Evolutionary conservation across 2,797 vertebrate genomes (phyloP).

Genomic region (Pygocentrus nattereri): DNA sequence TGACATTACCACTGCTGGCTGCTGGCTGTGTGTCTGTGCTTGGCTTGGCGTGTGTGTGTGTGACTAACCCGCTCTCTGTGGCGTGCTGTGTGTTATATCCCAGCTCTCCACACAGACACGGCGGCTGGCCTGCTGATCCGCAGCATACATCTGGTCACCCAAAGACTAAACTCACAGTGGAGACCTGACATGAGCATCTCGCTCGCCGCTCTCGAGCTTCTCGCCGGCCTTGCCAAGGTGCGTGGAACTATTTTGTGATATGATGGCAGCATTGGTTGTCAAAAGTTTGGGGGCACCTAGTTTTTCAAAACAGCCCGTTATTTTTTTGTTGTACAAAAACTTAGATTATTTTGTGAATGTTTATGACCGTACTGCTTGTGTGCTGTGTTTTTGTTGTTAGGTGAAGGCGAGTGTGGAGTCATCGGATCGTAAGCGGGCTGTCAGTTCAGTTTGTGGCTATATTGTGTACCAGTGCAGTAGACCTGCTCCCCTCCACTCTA

Average conservation of each 20-base stretch:
- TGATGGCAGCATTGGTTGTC: neutral
- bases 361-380: neutral
- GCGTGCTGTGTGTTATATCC: conserved; percentile 85
- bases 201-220: conserved; percentile 89
- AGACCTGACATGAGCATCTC: conserved; percentile 92
- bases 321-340: too few relatives aligned
- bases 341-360: neutral
- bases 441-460: conserved; percentile 88
- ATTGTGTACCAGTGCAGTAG: conserved; percentile 93
- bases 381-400: conserved; percentile 53
- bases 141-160: conserved; percentile 91
- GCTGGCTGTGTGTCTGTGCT: conserved; percentile 67
- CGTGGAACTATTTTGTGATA: neutral
- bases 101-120: conserved; percentile 95
- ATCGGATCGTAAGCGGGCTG: conserved; percentile 81
- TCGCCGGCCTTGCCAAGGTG: conserved; percentile 90
- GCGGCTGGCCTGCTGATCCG: conserved; percentile 89
- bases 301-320: neutral
- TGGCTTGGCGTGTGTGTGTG: conserved; percentile 74
- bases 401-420: conserved; percentile 86
- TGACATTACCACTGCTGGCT: conserved; percentile 72
- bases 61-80: conserved; percentile 90
- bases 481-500: conserved; percentile 90
- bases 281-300: neutral
- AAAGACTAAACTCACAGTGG: conserved; percentile 91